Conservation (phyloP, 2,113 vertebrate genomes). For the Shinisaurus crocodilurus region DNA sequence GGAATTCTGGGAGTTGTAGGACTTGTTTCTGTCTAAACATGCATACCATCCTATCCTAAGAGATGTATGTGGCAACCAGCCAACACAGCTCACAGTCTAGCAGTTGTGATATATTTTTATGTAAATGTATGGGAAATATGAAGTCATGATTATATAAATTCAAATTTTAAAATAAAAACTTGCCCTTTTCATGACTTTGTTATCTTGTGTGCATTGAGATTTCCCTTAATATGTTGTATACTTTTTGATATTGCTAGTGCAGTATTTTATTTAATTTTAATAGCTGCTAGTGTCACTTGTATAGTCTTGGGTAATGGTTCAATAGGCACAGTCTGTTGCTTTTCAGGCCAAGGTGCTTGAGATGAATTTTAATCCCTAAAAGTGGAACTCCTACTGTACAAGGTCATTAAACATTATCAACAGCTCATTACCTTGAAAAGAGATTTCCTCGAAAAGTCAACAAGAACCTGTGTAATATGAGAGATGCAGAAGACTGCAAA, state of each 20-base stretch:
- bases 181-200: not conserved
- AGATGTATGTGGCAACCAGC: not conserved
- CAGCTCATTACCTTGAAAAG: slow-evolving; percentile 35
- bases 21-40: no score
- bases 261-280: not conserved
- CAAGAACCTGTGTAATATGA: not conserved
- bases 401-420: slow-evolving; percentile 37
- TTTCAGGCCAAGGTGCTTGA: not conserved
- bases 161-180: not conserved
- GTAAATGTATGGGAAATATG: not conserved
- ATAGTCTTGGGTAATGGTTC: not conserved
- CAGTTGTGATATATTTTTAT: not conserved
- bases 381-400: not conserved
- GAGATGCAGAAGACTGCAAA: not conserved
- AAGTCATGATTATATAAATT: not conserved
- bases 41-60: not conserved
- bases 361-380: slow-evolving; percentile 25
- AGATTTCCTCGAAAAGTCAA: slow-evolving; percentile 20
- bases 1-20: no score
- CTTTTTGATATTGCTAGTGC: not conserved
- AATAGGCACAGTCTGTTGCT: not conserved
- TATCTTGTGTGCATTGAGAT: not conserved
- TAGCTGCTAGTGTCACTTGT: not conserved
- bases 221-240: not conserved
- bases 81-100: not conserved